Percentiles rank a stretch among this genome's conserved stretches.
Evolutionary conservation across 2,888 invertebrate species (phyloP).

Genomic region (Hydraecia micacea): DNA sequence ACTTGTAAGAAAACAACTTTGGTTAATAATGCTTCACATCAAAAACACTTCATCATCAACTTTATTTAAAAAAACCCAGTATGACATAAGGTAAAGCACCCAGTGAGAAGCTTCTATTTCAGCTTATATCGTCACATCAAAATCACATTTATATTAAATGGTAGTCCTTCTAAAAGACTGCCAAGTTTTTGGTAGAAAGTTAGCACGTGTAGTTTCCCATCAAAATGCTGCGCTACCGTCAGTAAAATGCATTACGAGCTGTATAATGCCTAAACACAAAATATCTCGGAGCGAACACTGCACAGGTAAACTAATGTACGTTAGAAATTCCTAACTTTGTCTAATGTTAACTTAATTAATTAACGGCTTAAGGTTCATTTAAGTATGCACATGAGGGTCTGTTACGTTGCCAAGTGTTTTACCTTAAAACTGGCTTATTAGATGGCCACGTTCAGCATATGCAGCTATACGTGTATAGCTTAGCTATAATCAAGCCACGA

Average conservation of each 20-base stretch:
- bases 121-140: too few relatives aligned
- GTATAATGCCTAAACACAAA: slow-evolving; percentile 23
- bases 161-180: neutral
- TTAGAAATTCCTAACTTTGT: slow-evolving; percentile 47
- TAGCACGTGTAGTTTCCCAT: neutral
- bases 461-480: neutral
- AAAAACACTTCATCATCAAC: neutral
- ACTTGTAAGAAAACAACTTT: neutral
- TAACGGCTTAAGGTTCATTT: slow-evolving; percentile 31
- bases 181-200: neutral
- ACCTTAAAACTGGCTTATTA: neutral
- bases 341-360: slow-evolving; percentile 47
- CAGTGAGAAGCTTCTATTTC: neutral
- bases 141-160: neutral
- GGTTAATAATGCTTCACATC: neutral
- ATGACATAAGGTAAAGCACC: neutral
- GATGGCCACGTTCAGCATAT: neutral
- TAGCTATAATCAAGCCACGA: slow-evolving; percentile 3
- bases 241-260: slow-evolving; percentile 9
- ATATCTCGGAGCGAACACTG: slow-evolving; percentile 22
- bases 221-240: neutral
- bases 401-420: slow-evolving; percentile 24
- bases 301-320: slow-evolving; percentile 42
- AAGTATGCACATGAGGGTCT: slow-evolving; percentile 29
- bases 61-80: neutral